Evolutionary conservation across 2,888 invertebrate species (phyloP), one percentile per base, ranked within the genome.

Genomic region (Lacanobia oleracea): DNA sequence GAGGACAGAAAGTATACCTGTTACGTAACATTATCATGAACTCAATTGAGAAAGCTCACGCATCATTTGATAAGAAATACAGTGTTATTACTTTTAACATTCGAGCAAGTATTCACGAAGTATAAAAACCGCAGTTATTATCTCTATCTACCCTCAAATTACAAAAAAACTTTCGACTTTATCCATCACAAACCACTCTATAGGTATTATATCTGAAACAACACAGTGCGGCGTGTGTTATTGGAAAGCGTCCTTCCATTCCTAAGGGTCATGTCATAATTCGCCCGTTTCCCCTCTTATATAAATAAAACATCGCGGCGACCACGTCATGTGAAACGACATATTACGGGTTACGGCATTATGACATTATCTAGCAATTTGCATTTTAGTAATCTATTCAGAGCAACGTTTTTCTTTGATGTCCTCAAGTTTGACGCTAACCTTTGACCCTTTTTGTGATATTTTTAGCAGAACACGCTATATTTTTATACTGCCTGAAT

Each of bases 351-450:
- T 89, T 90, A 90, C 88, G 89, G 92, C 90, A 91, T 93, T 91
- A 93, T 93, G 90, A 92, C 91, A 91, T 93, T 91, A 93, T 93
- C 93, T 87, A 86, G 84, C 87, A 91, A 94, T 94, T 94, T 93
- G 92, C 95, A 94, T 94, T 91, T 83, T 53, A 87, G 86, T 92
- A 91, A 93, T 93, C 90, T 92, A 92, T 92, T 92, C 91, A 90
- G 90, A 90, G 79, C 71, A 59, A 82, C 86, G 72, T 84, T 87
- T 91, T 90, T 88, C 92, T 94, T 94, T 94, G 94, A 94, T 92
- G 91, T 93, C 85, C 86, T 85, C 87, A 79, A 82, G 82, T 84
- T 81, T 86, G 78, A 81, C 85, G 90, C 91, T 91, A 91, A 89
- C 90, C 89, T 92, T 90, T 89, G 90, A 86, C 89, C 87, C 81